Evolutionary conservation across 2,113 vertebrate species (phyloP), one percentile per base, ranked within the genome.

Genomic region (Turnix velox): DNA sequence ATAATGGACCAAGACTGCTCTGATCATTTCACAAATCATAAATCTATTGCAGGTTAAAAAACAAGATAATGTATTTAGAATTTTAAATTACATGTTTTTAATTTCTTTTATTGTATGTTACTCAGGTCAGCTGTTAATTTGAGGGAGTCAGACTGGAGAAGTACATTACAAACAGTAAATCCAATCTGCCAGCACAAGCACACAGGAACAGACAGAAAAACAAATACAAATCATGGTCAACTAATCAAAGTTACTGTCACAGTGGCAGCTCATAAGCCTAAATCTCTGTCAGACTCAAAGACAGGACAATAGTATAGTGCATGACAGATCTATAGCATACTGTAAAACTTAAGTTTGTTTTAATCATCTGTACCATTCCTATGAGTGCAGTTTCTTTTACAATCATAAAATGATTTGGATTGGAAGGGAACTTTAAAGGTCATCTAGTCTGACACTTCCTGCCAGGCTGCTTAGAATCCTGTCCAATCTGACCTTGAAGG

Each of bases 301-400:
- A 25, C 0, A 10, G 18, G 15, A 31, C 23, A 54, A 42, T 8
- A 17, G 25, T n/a, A 33, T 2, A 40, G 3, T 5, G 19, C 30
- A 39, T 6, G 15, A 15, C 9, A 30, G 4, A 46, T 37, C n/a
- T 35, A 23, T 3, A 27, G 7, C 13, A 37, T 9, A 8, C 5
- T 35, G 17, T 40, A 40, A 78, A 62, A 51, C 25, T 61, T 12
- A 4, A 18, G 1, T 40, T 68, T 43, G 7, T 28, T 37, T 74
- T 33, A 24, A 14, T 39, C 43, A 49, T 8, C 7, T 73, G n/a
- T 23, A 69, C 13, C 10, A 30, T 30, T 74, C 24, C 27, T 22
- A 39, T 0, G 0, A 35, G 7, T 30, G 15, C 14, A 11, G 2
- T 52, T 83, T 66, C 37, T 57, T 28, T 59, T 48, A 59, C 10